Evolutionary conservation across 2,888 invertebrate species (phyloP).

Genomic region (Oxyscelio sp.): DNA sequence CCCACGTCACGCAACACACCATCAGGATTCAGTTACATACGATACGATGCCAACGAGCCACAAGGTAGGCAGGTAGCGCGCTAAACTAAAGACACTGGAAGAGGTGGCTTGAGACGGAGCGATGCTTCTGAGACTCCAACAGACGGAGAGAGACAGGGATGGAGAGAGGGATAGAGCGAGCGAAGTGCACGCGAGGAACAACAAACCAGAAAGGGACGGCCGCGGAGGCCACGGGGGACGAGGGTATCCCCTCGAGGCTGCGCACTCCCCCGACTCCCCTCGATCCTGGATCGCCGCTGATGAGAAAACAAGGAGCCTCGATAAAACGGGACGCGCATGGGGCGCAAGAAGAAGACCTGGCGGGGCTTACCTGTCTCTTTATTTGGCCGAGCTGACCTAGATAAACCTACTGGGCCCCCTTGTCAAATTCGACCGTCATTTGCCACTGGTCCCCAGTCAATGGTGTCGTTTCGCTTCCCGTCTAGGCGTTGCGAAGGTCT

Average conservation of each 20-base stretch:
- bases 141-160: too few species aligned
- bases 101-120: constrained; percentile 73
- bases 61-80: constrained; percentile 86
- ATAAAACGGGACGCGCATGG: constrained; percentile 45
- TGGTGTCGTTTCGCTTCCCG: too few species aligned
- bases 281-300: constrained; percentile 31
- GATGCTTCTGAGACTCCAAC: too few species aligned
- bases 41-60: constrained; percentile 81
- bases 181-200: constrained; percentile 46
- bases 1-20: constrained; percentile 77
- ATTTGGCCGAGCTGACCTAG: constrained; percentile 28
- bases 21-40: constrained; percentile 83
- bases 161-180: constrained; percentile 65
- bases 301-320: constrained; percentile 57
- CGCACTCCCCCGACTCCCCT: constrained; percentile 1
- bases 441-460: too few species aligned
- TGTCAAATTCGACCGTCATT: background rate
- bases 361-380: constrained; percentile 15
- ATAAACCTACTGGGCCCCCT: background rate
- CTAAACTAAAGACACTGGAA: constrained; percentile 84
- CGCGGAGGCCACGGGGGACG: constrained; percentile 65
- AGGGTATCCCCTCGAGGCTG: constrained; percentile 20
- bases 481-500: too few species aligned
- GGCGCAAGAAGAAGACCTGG: background rate
- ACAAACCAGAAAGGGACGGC: constrained; percentile 76